A percentile compares a stretch with the other conserved stretches of the same genome.
Conservation (phyloP, 2,888 invertebrate species). For the Anorthoa munda region DNA sequence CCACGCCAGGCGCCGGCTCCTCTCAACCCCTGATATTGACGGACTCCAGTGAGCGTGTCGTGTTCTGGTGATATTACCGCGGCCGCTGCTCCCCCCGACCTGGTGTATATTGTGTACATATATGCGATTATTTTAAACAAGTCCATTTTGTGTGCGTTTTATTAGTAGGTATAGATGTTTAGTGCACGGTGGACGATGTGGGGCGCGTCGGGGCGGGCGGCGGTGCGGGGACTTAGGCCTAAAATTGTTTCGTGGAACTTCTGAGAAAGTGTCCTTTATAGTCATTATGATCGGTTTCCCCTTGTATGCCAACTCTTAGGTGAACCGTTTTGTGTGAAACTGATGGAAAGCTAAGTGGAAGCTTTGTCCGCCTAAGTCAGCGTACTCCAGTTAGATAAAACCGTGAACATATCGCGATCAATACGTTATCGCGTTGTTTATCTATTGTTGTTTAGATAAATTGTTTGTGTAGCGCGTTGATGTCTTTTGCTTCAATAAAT, state of each 20-base stretch:
- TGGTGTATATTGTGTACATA: constrained; percentile 86
- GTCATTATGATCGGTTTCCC: constrained; percentile 75
- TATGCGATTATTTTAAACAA: constrained; percentile 78
- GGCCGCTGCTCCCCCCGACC: constrained; percentile 71
- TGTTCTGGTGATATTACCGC: constrained; percentile 86
- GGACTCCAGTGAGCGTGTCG: constrained; percentile 89
- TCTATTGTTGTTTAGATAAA: constrained; percentile 81
- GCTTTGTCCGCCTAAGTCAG: constrained; percentile 77
- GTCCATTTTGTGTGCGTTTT: constrained; percentile 84
- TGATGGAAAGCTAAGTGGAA: constrained; percentile 51
- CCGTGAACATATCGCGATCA: constrained; percentile 81
- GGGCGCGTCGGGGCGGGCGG: constrained; percentile 74
- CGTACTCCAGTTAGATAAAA: constrained; percentile 74
- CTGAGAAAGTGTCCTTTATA: constrained; percentile 85
- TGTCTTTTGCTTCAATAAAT: constrained; percentile 82
- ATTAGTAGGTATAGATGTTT: constrained; percentile 81
- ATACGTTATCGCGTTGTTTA: constrained; percentile 82
- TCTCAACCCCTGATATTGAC: constrained; percentile 82
- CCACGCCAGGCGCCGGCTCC: constrained; percentile 67
- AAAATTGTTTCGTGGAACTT: constrained; percentile 79
- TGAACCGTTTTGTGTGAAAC: constrained; percentile 44
- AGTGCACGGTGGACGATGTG: constrained; percentile 77
- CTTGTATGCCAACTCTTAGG: constrained; percentile 80
- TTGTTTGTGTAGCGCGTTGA: constrained; percentile 85
- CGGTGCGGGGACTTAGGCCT: constrained; percentile 84